Evolutionary conservation across 1,140 invertebrate genomes (phyloP), one percentile per base, ranked within the genome.

Genomic region (Drosophila rhopaloa): DNA sequence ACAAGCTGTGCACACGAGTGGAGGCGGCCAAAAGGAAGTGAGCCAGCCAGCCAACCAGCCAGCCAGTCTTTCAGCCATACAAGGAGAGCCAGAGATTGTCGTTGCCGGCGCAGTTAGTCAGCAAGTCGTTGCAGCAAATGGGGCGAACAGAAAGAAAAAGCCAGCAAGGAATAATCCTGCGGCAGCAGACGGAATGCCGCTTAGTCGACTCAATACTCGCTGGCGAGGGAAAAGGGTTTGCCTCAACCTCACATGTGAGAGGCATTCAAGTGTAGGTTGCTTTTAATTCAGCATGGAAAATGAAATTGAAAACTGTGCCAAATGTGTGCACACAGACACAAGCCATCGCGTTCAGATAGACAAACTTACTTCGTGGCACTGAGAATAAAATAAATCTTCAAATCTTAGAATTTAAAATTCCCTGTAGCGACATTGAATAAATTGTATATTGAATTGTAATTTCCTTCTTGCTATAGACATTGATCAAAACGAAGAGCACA

Each of bases 221-320:
- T 32, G 63, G 29, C 27, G 27, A 43, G 27, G 41, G 66, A 47
- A 4, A 24, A 24, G 24, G 4, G 5, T 13, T 13, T 67, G 13
- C 29, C 27, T 8, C 29, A 19, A 16, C 0, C 58, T 35, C 44
- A 41, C 65, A 68, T 71, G 65, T 38, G 65, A 37, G 43, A 38
- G 13, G 73, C 74, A 77, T 71, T 71, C 66, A 55, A 78, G 75
- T 71, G 80, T 43, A 79, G 70, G 77, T 60, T 76, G 76, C 73
- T 79, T 84, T 73, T 80, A 79, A 84, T 84, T 86, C 78, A 76
- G 63, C 58, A 68, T 67, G 66, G 65, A 56, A 82, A 86, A 82
- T 86, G 75, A 86, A 88, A 88, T 76, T 88, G 79, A 79, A 86
- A 86, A 88, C 83, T 78, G 66, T 88, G 75, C 75, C 79, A 86